A percentile compares a stretch with the other conserved stretches of the same genome.
Conservation (phyloP, 2,888 invertebrate species). For the Spodoptera picta region DNA sequence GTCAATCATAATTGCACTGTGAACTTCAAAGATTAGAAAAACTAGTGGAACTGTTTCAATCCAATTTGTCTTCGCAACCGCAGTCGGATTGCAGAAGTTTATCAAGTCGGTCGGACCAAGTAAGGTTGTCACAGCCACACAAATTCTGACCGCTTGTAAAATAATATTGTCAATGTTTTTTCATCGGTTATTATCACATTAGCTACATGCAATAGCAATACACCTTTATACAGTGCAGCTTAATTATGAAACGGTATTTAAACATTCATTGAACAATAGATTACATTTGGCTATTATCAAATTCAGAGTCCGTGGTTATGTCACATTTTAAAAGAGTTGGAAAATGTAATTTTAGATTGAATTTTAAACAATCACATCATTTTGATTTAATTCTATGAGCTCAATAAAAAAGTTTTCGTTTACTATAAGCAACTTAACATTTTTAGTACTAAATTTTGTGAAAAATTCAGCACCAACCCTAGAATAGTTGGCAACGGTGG, state of each 20-base stretch:
- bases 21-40: conserved; percentile 49
- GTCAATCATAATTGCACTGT: conserved; percentile 46
- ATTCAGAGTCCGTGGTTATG: conserved; percentile 1
- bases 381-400: no score
- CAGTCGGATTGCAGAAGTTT: conserved; percentile 62
- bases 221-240: conserved; percentile 24
- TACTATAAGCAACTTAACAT: no score
- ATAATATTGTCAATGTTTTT: conserved; percentile 42
- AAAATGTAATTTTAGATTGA: no score
- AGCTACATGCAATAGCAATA: conserved; percentile 41
- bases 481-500: conserved; percentile 43
- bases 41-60: conserved; percentile 43
- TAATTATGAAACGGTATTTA: conserved; percentile 38
- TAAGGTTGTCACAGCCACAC: conserved; percentile 51
- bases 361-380: neutral
- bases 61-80: conserved; percentile 56
- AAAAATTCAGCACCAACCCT: conserved; percentile 45
- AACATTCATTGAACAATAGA: no score
- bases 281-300: no score
- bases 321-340: conserved; percentile 3
- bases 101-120: conserved; percentile 46
- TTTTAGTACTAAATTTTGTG: no score
- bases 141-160: conserved; percentile 34
- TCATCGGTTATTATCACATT: conserved; percentile 16
- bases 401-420: no score